A percentile compares a stretch with the other conserved stretches of the same genome.
phyloP scores from a whole-genome alignment of 1,140 invertebrate genomes.

The Bombus cullumanus region DNA sequence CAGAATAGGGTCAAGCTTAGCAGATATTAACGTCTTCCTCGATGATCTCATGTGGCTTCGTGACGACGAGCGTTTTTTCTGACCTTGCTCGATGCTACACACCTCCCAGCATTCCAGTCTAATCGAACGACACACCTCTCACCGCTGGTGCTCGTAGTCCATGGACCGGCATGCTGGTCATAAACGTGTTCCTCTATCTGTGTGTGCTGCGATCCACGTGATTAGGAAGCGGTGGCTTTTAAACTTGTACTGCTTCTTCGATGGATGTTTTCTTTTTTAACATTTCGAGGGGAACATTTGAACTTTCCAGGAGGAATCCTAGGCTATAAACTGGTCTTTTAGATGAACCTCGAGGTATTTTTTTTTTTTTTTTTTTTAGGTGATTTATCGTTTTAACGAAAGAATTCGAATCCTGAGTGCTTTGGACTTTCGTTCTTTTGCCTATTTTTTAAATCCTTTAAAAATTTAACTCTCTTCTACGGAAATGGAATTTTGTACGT shows the following conservation, averaged over 20 bases:
- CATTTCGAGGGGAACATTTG: neutral
- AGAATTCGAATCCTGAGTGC: neutral
- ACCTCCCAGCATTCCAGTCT: conserved; percentile 62
- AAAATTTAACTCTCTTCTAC: neutral
- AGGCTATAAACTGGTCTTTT: neutral
- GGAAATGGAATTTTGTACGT: neutral
- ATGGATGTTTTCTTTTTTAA: neutral
- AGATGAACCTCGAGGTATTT: neutral
- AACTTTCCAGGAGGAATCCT: neutral
- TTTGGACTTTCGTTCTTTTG: too few relatives aligned
- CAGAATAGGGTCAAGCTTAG: conserved; percentile 37
- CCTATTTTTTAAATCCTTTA: neutral
- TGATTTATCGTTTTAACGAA: neutral
- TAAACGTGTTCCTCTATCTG: neutral
- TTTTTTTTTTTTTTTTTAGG: neutral
- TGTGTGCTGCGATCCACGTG: neutral
- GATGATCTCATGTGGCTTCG: conserved; percentile 42
- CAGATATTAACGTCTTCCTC: conserved; percentile 1
- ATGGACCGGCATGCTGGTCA: neutral
- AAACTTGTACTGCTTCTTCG: neutral
- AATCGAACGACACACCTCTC: conserved; percentile 57
- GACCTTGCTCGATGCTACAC: conserved; percentile 55
- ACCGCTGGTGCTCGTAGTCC: conserved; percentile 14
- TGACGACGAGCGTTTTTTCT: conserved; percentile 32
- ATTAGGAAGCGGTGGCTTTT: conserved; percentile 8